Evolutionary conservation across 2,797 vertebrate genomes (phyloP).

Genomic region (Acipenser transmontanus): DNA sequence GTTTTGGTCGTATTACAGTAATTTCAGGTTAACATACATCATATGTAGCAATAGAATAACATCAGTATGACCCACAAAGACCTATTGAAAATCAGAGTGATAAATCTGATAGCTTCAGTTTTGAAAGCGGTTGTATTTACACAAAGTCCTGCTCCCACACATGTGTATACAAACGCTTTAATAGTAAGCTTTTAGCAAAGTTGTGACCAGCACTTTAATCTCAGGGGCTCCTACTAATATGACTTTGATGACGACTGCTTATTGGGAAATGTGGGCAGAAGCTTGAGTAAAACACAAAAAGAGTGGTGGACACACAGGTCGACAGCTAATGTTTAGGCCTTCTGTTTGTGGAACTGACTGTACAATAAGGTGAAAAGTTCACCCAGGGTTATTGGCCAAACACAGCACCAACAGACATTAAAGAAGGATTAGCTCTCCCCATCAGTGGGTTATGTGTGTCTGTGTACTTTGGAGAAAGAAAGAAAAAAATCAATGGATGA

Average conservation of each 20-base stretch:
- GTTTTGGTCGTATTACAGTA: neutral
- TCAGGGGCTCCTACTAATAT: conserved; percentile 36
- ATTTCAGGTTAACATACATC: neutral
- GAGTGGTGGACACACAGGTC: conserved; percentile 29
- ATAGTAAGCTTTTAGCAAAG: conserved; percentile 36
- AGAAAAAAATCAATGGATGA: conserved; percentile 45
- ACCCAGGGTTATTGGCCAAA: conserved; percentile 43
- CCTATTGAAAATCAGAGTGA: conserved; percentile 33
- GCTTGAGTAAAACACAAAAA: conserved; percentile 49
- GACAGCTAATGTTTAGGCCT: conserved; percentile 34
- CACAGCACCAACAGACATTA: conserved; percentile 51
- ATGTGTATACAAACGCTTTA: conserved; percentile 30
- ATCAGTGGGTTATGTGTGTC: conserved; percentile 35
- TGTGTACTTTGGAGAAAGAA: conserved; percentile 12
- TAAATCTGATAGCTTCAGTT: conserved; percentile 38
- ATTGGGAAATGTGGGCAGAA: conserved; percentile 41
- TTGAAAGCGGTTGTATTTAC: conserved; percentile 37
- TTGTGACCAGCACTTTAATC: conserved; percentile 47
- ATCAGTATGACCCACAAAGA: conserved; percentile 16
- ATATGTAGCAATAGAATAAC: conserved; percentile 12
- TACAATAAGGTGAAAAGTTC: conserved; percentile 66
- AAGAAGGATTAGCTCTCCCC: conserved; percentile 49
- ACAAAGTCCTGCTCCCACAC: conserved; percentile 26
- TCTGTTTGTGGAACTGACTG: conserved; percentile 45
- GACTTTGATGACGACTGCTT: conserved; percentile 37